Conservation (phyloP, 2,797 vertebrate species). For the Champsocephalus esox region DNA sequence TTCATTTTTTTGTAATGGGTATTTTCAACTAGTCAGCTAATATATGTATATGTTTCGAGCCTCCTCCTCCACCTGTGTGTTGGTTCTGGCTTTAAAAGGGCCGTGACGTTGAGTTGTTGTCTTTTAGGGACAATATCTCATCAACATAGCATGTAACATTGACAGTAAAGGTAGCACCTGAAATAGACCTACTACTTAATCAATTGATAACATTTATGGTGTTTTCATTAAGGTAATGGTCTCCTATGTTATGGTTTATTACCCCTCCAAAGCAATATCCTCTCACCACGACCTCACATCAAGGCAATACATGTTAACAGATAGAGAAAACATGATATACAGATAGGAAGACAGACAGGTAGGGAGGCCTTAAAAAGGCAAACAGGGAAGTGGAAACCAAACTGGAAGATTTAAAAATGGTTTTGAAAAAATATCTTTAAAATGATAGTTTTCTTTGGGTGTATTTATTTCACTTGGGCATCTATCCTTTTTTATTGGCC, state of each 20-base stretch:
- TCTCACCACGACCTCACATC: conserved; percentile 65
- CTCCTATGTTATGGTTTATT: conserved; percentile 76
- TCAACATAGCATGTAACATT: conserved; percentile 40
- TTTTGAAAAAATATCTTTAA: neutral
- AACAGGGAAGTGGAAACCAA: conserved; percentile 15
- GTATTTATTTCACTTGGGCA: neutral
- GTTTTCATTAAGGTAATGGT: conserved; percentile 87
- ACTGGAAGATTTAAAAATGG: neutral
- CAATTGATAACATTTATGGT: conserved; percentile 74
- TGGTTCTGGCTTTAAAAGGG: conserved; percentile 6
- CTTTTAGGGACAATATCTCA: conserved; percentile 37
- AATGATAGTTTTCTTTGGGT: neutral
- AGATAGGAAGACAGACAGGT: conserved; percentile 10
- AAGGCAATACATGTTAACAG: conserved; percentile 72
- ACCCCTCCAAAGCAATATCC: conserved; percentile 73
- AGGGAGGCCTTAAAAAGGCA: neutral
- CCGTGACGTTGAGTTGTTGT: conserved; percentile 34
- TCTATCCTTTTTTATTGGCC: neutral
- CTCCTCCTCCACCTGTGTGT: neutral
- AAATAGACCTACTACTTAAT: conserved; percentile 69
- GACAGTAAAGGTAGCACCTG: conserved; percentile 58
- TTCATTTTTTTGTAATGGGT: neutral
- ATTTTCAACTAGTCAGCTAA: neutral
- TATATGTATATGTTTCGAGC: neutral
- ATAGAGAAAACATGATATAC: conserved; percentile 26